Base-by-base conservation (phyloP, 2,113 vertebrate species). In the Mobula birostris region DNA sequence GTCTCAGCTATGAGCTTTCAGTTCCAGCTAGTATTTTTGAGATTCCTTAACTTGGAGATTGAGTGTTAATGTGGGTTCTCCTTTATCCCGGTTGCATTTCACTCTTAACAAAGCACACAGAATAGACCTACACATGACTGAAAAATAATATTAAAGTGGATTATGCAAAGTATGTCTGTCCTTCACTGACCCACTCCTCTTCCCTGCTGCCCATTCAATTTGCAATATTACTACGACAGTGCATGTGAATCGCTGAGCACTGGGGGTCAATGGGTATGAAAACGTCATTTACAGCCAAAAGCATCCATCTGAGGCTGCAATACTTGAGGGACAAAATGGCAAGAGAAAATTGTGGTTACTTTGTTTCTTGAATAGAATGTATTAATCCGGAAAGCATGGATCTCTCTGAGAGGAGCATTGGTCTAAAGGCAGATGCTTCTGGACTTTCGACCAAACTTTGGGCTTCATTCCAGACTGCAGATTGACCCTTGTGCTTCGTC, bases 221-320 rank as follows among this genome's bases (percentile, higher is more conserved):
- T n/a, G 85, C 14, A 88, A 88, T 63, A n/a, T 63, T 88, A 58
- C 61, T n/a, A 63, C 85, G 29, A n/a, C 58, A n/a, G 85, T 88
- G 58, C 48, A 48, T 66, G 85, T 63, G 85, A 88, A n/a, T 88
- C 11, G 56, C 58, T 66, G 85, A 58, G 56, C 29, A 5, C 58
- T n/a, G 85, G n/a, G 29, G 58, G 29, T 88, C 85, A 88, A 63
- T 63, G 58, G 29, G 85, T 58, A 24, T 88, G 85, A 63, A 85
- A 63, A 61, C 83, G 27, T 88, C 83, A 88, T 88, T 88, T n/a
- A 15, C 85, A 88, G 27, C 58, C 58, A 5, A 88, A 88, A n/a
- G 58, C 27, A 88, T n/a, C 27, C 5, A 11, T 63, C 3, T 48
- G 56, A 14, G 14, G 85, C 85, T 27, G 15, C 11, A 88, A 88